Base-by-base conservation (phyloP, 92 coral and sea anemone genomes). In the Micromussa lordhowensis region DNA sequence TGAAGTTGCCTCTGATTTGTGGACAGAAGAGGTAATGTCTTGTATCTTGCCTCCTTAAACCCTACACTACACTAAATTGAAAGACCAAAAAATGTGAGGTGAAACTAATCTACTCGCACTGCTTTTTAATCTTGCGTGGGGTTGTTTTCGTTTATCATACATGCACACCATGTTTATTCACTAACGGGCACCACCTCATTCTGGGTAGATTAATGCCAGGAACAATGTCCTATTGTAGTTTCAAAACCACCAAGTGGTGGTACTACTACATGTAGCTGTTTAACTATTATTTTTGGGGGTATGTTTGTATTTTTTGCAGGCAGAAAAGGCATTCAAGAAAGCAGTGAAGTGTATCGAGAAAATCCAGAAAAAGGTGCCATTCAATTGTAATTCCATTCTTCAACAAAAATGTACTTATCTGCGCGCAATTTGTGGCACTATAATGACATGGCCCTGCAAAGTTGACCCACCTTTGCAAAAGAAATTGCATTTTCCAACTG, bases 361-460 rank as follows among this genome's bases (percentile, higher is more conserved):
- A 81, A 93, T 97, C n/a, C 97, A 93, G 82, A 93, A 95, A 77
- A 95, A 97, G 96, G 99, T 97, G 85, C 26, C 51, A 44, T 44
- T 44, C 51, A 44, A 8, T 44, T 44, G 12, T 78, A 18, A 48
- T 6, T 24, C 54, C 64, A 66, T 28, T 66, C 34, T 28, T 66
- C 17, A 26, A 66, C 17, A 26, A 15, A 55, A 55, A 1, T 55
- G 22, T 44, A 8, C 51, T 8, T 44, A 44, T 44, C 51, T 44
- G 51, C n/a, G n/a, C n/a, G n/a, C 10, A 44, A 8, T 44, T 8
- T 44, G 51, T 44, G 51, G 10, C 13, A 44, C 51, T 44, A 13
- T 44, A 44, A 44, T 44, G 51, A 44, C 51, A 44, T 44, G 13
- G 51, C 51, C 12, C 51, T 44, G 51, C 10, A 8, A 44, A 44